A percentile compares a stretch with the other conserved stretches of the same genome.
phyloP scores from a whole-genome alignment of 2,888 invertebrate genomes.

The Rugalucina vietnamica region DNA sequence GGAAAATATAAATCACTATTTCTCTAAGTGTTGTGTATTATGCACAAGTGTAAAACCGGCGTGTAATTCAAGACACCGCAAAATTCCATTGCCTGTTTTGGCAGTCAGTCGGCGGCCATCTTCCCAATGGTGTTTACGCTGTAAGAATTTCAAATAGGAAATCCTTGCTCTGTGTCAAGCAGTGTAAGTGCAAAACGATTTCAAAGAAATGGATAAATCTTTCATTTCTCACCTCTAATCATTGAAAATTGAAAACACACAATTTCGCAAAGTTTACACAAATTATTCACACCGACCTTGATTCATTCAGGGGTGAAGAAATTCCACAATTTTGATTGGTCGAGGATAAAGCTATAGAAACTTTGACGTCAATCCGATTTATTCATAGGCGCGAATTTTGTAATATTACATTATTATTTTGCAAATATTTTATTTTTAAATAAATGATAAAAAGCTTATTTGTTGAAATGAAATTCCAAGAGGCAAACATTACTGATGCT shows the following conservation, averaged over 20 bases:
- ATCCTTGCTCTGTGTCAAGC: neutral
- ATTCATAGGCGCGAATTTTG: neutral
- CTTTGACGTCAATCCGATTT: slow-evolving; percentile 6
- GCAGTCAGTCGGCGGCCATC: slow-evolving; percentile 6
- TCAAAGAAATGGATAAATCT: neutral
- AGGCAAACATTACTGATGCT: no score
- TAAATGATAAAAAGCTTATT: no score
- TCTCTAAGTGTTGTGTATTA: no score
- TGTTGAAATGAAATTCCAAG: no score
- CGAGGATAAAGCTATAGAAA: neutral
- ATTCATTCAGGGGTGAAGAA: slow-evolving; percentile 10
- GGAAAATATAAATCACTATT: no score
- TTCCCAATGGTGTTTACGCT: neutral
- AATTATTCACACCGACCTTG: slow-evolving; percentile 1
- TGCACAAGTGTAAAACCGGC: no score
- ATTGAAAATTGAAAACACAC: neutral
- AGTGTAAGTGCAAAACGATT: no score
- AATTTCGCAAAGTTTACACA: neutral
- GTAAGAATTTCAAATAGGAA: neutral
- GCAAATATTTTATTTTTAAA: no score
- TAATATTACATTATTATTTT: no score
- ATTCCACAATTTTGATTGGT: slow-evolving; percentile 2
- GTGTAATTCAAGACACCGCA: neutral
- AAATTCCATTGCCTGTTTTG: slow-evolving; percentile 13
- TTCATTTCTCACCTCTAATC: neutral